Percentiles rank a stretch among this genome's conserved stretches.
These are phyloP conservation scores for Cricetomys ansorgei DNA, from an alignment of 2,113 vertebrate species.

Conservation along the genomic window DNA sequence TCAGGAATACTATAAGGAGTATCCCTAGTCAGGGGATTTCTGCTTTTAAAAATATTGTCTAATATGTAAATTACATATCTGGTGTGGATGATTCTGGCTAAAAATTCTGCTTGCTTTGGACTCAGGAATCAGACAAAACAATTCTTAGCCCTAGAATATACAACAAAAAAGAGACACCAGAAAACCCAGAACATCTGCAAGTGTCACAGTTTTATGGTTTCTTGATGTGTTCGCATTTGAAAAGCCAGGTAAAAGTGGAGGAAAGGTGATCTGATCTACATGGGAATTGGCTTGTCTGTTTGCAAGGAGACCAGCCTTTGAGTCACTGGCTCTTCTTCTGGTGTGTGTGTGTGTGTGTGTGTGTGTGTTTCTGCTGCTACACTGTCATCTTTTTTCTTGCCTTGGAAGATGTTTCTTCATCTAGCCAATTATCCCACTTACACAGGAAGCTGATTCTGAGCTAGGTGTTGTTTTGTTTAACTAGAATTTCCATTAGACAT, in stretches of 20 bases:
- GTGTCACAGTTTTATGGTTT: constrained; percentile 61
- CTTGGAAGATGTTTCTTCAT: constrained; percentile 42
- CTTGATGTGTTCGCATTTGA: constrained; percentile 56
- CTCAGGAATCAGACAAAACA: constrained; percentile 30
- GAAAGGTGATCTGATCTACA: constrained; percentile 49
- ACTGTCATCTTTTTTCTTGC: constrained; percentile 12
- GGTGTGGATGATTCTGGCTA: constrained; percentile 31
- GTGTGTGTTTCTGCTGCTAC: neutral
- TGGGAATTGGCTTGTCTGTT: constrained; percentile 26
- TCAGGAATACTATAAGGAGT: constrained; percentile 3
- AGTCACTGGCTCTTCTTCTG: neutral
- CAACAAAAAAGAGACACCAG: neutral
- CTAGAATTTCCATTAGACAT: constrained; percentile 21
- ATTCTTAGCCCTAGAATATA: constrained; percentile 9
- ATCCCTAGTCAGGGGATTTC: constrained; percentile 16
- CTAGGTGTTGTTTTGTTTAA: constrained; percentile 51
- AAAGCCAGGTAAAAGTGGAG: constrained; percentile 18
- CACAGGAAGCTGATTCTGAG: constrained; percentile 48
- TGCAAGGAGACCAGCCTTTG: neutral
- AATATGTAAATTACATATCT: constrained; percentile 50
- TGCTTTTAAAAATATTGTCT: constrained; percentile 56
- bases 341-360: neutral
- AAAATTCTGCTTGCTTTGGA: constrained; percentile 57
- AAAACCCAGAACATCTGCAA: constrained; percentile 8
- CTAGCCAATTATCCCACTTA: constrained; percentile 37